Evolutionary conservation across 2,888 invertebrate species (phyloP), one percentile per base, ranked within the genome.

Genomic region (Apamea monoglypha): DNA sequence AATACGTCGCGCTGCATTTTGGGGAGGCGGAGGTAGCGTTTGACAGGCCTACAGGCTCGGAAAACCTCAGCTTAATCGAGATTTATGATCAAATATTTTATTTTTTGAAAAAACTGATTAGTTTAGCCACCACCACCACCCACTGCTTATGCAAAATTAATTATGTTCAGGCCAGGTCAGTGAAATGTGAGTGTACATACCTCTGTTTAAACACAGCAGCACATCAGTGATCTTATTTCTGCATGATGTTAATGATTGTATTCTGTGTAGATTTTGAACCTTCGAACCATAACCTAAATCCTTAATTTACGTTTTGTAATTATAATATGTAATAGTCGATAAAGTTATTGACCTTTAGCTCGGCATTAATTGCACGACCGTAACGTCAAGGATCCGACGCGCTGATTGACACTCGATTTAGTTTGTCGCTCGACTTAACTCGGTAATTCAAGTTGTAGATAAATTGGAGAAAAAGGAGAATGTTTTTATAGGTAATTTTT

Each of bases 361-460:
- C 6, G n/a, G 21, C 56, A 67, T 71, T 71, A 67, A 71, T 84
- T 71, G 59, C 47, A 5, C 1, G 77, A 56, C 25, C 36, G 44
- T 67, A 76, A 44, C 50, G 44, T 36, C 29, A 14, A 68, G 66
- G 25, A 40, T 44, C 21, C 29, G 29, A 75, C 40, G 29, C 32
- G 16, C 4, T 61, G 67, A 82, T 66, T 74, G 80, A 73, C 85
- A 66, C 36, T 66, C 64, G 73, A 70, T 82, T 79, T 66, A 61
- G 29, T 56, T 50, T 44, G 25, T 70, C 64, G n/a, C 50, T 78
- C 18, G 32, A 40, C 64, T 59, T 25, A n/a, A 59, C 29, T 74
- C 36, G 7, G 25, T 44, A 82, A 53, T 76, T 18, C 10, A 8
- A 40, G 67, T 75, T 29, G 36, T 67, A 16, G 40, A 44, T 59